Evolutionary conservation across 2,113 vertebrate genomes (phyloP).

Genomic region (Gobio gobio): DNA sequence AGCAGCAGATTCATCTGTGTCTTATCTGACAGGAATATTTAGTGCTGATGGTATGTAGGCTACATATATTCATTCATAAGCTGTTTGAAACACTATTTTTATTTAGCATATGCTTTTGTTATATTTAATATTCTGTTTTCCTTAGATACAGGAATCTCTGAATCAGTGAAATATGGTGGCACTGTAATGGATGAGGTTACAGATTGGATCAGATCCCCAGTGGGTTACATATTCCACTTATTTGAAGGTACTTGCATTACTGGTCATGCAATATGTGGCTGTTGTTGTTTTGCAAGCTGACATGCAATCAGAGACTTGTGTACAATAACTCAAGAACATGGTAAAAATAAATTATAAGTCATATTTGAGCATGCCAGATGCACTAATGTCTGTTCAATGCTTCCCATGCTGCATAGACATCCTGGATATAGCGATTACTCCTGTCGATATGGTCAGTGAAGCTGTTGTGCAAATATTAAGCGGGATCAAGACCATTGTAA

Average conservation of each 20-base stretch:
- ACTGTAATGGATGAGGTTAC: slow-evolving; percentile 42
- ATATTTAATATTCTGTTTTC: neutral
- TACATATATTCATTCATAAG: neutral
- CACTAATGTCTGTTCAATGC: neutral
- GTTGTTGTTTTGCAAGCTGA: neutral
- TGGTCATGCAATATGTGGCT: neutral
- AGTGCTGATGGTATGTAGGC: slow-evolving; percentile 13
- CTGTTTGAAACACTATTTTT: neutral
- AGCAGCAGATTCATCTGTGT: slow-evolving; percentile 23
- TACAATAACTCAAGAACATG: neutral
- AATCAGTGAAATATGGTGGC: slow-evolving; percentile 34
- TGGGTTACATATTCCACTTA: slow-evolving; percentile 43
- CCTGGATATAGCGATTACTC: slow-evolving; percentile 11
- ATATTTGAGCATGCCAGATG: neutral
- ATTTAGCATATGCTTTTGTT: neutral
- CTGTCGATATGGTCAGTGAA: slow-evolving; percentile 35
- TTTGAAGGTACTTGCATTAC: slow-evolving; percentile 54
- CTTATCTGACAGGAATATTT: slow-evolving; percentile 28
- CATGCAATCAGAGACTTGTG: neutral
- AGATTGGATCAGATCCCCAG: slow-evolving; percentile 32
- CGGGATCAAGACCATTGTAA: neutral
- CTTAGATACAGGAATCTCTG: slow-evolving; percentile 13
- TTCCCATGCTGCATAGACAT: neutral
- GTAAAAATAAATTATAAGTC: neutral
- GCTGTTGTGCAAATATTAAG: slow-evolving; percentile 36